Percentiles rank a stretch among this genome's conserved stretches.
phyloP scores from a whole-genome alignment of 2,113 vertebrate genomes.

The Pholis gunnellus region DNA sequence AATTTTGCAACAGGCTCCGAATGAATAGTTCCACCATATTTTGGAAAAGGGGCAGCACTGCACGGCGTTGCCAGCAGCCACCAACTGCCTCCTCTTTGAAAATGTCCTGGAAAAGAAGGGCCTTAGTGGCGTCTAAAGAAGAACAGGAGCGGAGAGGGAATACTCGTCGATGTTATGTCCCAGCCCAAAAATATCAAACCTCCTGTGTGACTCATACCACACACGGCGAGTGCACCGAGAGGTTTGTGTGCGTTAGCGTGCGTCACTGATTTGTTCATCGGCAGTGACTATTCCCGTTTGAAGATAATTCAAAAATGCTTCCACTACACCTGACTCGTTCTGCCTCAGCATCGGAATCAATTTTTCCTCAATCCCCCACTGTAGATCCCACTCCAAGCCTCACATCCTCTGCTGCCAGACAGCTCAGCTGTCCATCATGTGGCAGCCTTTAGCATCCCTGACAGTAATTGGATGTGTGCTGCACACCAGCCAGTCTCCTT shows the following conservation, averaged over 20 bases:
- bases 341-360: conserved; percentile 60
- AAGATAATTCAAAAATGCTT: conserved; percentile 69
- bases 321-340: conserved; percentile 59
- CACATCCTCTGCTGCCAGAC: conserved; percentile 62
- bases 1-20: conserved; percentile 43
- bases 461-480: conserved; percentile 71
- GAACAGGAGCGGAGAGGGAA: conserved; percentile 39
- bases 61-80: conserved; percentile 55
- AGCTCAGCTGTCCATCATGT: conserved; percentile 72
- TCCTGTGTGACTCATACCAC: conserved; percentile 49
- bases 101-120: conserved; percentile 64
- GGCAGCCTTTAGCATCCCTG: conserved; percentile 59
- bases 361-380: conserved; percentile 39
- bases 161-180: conserved; percentile 39
- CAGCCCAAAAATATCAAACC: conserved; percentile 46
- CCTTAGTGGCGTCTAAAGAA: conserved; percentile 23
- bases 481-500: conserved; percentile 41
- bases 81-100: conserved; percentile 73
- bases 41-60: conserved; percentile 46
- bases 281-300: conserved; percentile 65
- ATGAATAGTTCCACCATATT: conserved; percentile 51
- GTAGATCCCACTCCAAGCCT: conserved; percentile 58
- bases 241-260: conserved; percentile 19
- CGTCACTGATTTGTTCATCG: conserved; percentile 62
- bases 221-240: conserved; percentile 49